A percentile compares a stretch with the other conserved stretches of the same genome.
Conservation (phyloP, 2,888 invertebrate species). For the Cheilosia impressa region DNA sequence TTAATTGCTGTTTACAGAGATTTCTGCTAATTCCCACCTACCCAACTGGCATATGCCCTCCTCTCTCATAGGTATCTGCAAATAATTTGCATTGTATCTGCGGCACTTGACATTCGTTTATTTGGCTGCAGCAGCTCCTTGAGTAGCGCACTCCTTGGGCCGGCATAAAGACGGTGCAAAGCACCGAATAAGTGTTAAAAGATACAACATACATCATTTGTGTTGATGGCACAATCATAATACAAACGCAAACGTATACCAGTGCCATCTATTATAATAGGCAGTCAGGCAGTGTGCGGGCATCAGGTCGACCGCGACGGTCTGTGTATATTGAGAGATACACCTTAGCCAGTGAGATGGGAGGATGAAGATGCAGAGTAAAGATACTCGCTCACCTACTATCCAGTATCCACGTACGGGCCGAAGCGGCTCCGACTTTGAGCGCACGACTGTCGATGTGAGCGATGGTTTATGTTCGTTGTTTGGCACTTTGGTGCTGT, state of each 20-base stretch:
- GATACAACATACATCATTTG: constrained; percentile 74
- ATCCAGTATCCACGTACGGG: background rate
- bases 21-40: constrained; percentile 52
- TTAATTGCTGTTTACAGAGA: constrained; percentile 74
- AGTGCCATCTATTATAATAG: constrained; percentile 54
- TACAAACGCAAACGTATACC: constrained; percentile 22
- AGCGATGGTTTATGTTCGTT: constrained; percentile 68
- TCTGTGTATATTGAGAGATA: constrained; percentile 22
- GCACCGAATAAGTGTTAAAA: constrained; percentile 70
- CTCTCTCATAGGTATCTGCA: constrained; percentile 40
- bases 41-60: constrained; percentile 33
- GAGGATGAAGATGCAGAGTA: constrained; percentile 23
- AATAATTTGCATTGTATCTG: constrained; percentile 59
- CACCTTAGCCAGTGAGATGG: constrained; percentile 40
- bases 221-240: constrained; percentile 72
- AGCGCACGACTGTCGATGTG: constrained; percentile 55
- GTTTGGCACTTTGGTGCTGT: constrained; percentile 60
- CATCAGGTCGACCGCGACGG: constrained; percentile 65
- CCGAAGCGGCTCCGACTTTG: constrained; percentile 53
- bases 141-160: constrained; percentile 25
- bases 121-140: constrained; percentile 51
- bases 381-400: constrained; percentile 38
- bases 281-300: constrained; percentile 38
- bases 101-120: constrained; percentile 73
- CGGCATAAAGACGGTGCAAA: constrained; percentile 54